Conservation (phyloP, 2,888 invertebrate species). For the Leptinotarsa rubiginosa region DNA sequence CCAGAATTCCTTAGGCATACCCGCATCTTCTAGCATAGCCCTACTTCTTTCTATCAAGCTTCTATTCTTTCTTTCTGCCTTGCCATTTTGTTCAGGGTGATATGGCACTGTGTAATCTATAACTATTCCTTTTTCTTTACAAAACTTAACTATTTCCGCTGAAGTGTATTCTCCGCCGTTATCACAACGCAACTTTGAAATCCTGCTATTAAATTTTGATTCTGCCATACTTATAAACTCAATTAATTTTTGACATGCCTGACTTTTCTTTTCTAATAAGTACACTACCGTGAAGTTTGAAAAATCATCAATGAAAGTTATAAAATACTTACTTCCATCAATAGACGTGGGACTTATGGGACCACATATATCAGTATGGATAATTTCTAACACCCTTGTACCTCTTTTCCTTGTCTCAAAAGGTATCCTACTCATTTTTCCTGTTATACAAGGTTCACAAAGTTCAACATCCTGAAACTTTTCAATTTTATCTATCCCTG, state of each 20-base stretch:
- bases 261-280: constrained; percentile 27
- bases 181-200: constrained; percentile 17
- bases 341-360: background rate
- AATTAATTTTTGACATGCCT: constrained; percentile 24
- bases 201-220: constrained; percentile 2
- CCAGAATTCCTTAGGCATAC: constrained; percentile 11
- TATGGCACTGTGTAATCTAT: background rate
- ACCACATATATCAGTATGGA: constrained; percentile 24
- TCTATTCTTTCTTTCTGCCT: constrained; percentile 24
- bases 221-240: constrained; percentile 19
- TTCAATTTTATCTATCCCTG: constrained; percentile 16
- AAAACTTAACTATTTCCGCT: constrained; percentile 18
- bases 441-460: constrained; percentile 12
- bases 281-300: constrained; percentile 26
- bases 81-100: constrained; percentile 23
- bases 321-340: background rate
- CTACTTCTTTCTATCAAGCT: constrained; percentile 9
- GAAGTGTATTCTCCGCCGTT: constrained; percentile 24
- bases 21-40: constrained; percentile 15
- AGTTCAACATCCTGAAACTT: constrained; percentile 17
- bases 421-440: constrained; percentile 7
- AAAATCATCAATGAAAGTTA: constrained; percentile 28
- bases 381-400: constrained; percentile 22
- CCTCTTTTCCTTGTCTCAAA: constrained; percentile 21
- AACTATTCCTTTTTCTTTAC: constrained; percentile 17